A percentile compares a stretch with the other conserved stretches of the same genome.
Conservation (phyloP, 2,888 invertebrate genomes). For the Lycocerus yunnanus region DNA sequence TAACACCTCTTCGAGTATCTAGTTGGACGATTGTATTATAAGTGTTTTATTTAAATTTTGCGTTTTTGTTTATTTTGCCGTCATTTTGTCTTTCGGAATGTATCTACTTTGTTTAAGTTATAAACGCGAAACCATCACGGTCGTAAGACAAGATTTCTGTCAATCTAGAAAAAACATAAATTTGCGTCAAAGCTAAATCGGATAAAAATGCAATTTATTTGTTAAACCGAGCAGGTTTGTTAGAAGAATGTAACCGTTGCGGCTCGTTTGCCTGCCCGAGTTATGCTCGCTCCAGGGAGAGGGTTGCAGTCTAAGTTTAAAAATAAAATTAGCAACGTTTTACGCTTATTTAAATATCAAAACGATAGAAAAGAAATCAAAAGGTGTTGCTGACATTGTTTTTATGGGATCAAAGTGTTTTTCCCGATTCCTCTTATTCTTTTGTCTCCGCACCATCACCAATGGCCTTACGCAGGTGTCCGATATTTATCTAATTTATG, state of each 20-base stretch:
- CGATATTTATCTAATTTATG: conserved; percentile 54
- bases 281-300: background rate
- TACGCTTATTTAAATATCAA: conserved; percentile 46
- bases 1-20: conserved; percentile 20
- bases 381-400: conserved; percentile 51
- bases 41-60: conserved; percentile 51
- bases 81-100: conserved; percentile 51
- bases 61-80: conserved; percentile 45
- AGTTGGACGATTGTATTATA: conserved; percentile 42
- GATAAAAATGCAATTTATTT: conserved; percentile 55
- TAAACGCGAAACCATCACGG: conserved; percentile 48
- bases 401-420: conserved; percentile 49
- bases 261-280: conserved; percentile 6
- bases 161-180: conserved; percentile 52
- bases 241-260: conserved; percentile 40
- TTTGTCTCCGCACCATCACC: conserved; percentile 46
- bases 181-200: conserved; percentile 50
- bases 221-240: conserved; percentile 41
- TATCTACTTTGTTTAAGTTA: conserved; percentile 46
- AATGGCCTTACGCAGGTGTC: conserved; percentile 54
- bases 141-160: conserved; percentile 51
- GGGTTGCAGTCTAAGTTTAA: conserved; percentile 40
- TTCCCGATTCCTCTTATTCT: conserved; percentile 36
- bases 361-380: conserved; percentile 40
- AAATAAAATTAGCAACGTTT: conserved; percentile 48